A percentile compares a stretch with the other conserved stretches of the same genome.
Evolutionary conservation across 2,888 invertebrate genomes (phyloP).

Genomic region (Rapana venosa): DNA sequence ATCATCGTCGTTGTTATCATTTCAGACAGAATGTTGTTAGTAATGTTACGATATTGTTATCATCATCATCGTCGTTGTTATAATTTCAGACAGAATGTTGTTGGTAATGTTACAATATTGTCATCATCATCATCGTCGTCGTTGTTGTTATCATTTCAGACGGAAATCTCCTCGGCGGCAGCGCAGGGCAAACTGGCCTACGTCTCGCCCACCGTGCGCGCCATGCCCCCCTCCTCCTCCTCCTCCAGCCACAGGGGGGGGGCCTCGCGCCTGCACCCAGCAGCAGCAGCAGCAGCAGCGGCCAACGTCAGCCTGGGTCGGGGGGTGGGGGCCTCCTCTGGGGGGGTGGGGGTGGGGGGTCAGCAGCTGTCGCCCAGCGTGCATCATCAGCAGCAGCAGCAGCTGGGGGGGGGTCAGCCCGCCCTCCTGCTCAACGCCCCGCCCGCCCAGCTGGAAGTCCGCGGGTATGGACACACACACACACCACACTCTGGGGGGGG

Average conservation of each 20-base stretch:
- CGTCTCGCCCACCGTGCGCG: constrained; percentile 71
- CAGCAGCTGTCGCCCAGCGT: constrained; percentile 73
- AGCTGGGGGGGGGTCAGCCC: constrained; percentile 69
- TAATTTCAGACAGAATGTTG: too few species aligned
- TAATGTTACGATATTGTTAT: too few species aligned
- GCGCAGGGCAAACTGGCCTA: constrained; percentile 73
- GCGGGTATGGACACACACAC: constrained; percentile 60
- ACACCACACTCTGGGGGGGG: too few species aligned
- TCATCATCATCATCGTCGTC: background rate
- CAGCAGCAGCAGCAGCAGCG: constrained; percentile 48
- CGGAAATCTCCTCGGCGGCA: constrained; percentile 67
- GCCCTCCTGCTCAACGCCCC: constrained; percentile 69
- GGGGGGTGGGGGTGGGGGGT: constrained; percentile 64
- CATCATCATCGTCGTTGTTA: too few species aligned
- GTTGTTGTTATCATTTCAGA: constrained; percentile 45
- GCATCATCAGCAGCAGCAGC: constrained; percentile 59
- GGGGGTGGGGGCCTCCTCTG: constrained; percentile 47
- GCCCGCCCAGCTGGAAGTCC: constrained; percentile 69
- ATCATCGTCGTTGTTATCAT: too few species aligned
- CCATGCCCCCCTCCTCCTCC: constrained; percentile 55
- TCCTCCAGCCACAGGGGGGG: constrained; percentile 47
- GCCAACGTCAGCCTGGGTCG: constrained; percentile 57
- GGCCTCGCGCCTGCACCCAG: constrained; percentile 51
- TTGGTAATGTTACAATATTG: too few species aligned
- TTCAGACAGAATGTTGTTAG: too few species aligned